phyloP scores from a whole-genome alignment of 2,797 vertebrate genomes.

The Siniperca scherzeri region DNA sequence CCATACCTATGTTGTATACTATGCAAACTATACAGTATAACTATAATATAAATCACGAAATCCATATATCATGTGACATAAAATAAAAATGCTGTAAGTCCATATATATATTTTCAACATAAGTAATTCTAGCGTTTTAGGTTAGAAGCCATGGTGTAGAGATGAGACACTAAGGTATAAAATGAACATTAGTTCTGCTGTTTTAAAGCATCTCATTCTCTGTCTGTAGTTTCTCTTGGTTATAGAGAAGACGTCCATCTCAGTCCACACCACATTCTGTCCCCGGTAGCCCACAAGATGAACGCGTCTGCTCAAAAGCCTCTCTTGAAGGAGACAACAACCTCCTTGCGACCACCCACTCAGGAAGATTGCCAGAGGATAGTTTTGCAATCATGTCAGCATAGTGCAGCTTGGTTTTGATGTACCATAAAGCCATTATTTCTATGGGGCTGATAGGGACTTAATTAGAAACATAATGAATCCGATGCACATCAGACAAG shows the following conservation, averaged over 20 bases:
- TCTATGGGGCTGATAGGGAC: constrained; percentile 83
- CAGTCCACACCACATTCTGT: neutral
- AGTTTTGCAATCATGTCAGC: constrained; percentile 75
- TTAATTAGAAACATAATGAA: constrained; percentile 90
- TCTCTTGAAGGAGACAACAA: constrained; percentile 64
- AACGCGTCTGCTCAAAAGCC: constrained; percentile 16
- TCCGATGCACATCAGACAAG: constrained; percentile 87
- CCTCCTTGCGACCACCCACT: constrained; percentile 69
- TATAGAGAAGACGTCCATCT: neutral
- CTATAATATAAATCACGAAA: neutral
- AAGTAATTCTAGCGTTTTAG: constrained; percentile 6
- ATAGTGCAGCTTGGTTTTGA: constrained; percentile 76
- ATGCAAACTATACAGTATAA: neutral
- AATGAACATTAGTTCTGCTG: neutral
- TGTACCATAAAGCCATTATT: constrained; percentile 84
- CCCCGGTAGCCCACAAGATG: neutral
- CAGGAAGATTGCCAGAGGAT: constrained; percentile 77
- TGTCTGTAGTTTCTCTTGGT: constrained; percentile 4
- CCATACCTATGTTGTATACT: neutral
- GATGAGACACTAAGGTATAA: neutral
- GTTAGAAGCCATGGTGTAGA: neutral
- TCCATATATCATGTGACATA: neutral
- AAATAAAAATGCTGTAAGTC: neutral
- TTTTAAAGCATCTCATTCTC: neutral
- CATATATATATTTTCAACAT: neutral